Percentiles rank a stretch among this genome's conserved stretches.
These are phyloP conservation scores for Cerastoderma edule DNA, from an alignment of 2,888 invertebrate genomes.

Conservation along the genomic window DNA sequence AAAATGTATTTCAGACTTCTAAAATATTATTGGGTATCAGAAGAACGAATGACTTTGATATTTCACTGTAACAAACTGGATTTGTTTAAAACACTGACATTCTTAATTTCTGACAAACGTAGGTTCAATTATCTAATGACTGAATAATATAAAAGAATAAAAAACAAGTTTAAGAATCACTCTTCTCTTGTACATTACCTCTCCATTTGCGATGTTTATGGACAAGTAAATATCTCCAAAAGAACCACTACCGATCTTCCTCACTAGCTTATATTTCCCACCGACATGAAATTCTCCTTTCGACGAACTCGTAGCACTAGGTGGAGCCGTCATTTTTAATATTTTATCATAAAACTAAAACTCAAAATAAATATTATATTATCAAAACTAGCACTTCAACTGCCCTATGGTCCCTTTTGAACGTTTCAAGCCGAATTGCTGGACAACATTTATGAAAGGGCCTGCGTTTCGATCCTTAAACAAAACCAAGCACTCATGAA, in stretches of 20 bases:
- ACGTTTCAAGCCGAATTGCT: not conserved
- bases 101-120: not conserved
- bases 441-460: not conserved
- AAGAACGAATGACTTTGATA: conserved; percentile 28
- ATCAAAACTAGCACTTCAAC: not conserved
- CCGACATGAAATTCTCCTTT: conserved; percentile 81
- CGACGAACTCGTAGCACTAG: conserved; percentile 71
- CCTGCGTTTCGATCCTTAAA: not conserved
- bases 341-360: not conserved
- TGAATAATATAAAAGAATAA: not conserved
- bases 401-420: not conserved
- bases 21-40: too few species aligned
- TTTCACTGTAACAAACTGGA: conserved; percentile 13
- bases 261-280: conserved; percentile 82
- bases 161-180: conserved; percentile 9
- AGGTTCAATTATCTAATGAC: not conserved
- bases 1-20: too few species aligned
- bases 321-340: conserved; percentile 66
- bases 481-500: not conserved
- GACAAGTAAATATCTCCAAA: conserved; percentile 84
- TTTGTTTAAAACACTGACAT: not conserved
- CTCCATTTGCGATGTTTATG: conserved; percentile 82
- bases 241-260: conserved; percentile 83
- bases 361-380: not conserved
- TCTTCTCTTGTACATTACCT: conserved; percentile 70